phyloP scores from a whole-genome alignment of 2,797 vertebrate species.

The Fringilla coelebs region DNA sequence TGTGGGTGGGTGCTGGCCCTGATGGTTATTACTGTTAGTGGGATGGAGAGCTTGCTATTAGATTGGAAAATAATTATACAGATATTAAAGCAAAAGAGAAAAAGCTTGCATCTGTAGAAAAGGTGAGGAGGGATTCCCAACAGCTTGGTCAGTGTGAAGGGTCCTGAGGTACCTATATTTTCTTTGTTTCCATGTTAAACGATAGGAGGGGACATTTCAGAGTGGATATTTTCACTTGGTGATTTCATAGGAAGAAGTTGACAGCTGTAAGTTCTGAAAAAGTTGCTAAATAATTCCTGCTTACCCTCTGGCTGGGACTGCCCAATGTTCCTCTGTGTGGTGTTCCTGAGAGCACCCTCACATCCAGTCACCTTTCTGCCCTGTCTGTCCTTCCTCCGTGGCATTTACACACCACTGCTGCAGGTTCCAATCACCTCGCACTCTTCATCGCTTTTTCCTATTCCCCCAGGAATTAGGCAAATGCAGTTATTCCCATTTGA shows the following conservation, averaged over 20 bases:
- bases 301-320: not conserved
- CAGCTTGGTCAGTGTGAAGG: not conserved
- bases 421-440: not conserved
- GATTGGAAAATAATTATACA: not conserved
- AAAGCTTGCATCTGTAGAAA: not conserved
- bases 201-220: not conserved
- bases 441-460: not conserved
- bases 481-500: not conserved
- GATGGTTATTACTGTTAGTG: not conserved
- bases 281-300: not conserved
- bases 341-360: not conserved
- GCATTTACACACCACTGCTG: not conserved
- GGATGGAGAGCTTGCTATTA: not conserved
- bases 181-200: not conserved
- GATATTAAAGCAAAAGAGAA: not conserved
- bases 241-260: not conserved
- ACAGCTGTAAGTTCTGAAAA: not conserved
- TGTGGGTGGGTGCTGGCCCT: not conserved
- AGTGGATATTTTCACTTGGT: not conserved
- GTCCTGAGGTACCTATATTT: not conserved
- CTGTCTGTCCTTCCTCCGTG: rapidly evolving
- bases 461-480: not conserved
- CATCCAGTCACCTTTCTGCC: not conserved
- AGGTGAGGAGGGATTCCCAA: not conserved
- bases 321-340: rapidly evolving